These are phyloP conservation scores for Drosophila infuscata DNA, from an alignment of 2,888 invertebrate genomes.

Conservation along the genomic window DNA sequence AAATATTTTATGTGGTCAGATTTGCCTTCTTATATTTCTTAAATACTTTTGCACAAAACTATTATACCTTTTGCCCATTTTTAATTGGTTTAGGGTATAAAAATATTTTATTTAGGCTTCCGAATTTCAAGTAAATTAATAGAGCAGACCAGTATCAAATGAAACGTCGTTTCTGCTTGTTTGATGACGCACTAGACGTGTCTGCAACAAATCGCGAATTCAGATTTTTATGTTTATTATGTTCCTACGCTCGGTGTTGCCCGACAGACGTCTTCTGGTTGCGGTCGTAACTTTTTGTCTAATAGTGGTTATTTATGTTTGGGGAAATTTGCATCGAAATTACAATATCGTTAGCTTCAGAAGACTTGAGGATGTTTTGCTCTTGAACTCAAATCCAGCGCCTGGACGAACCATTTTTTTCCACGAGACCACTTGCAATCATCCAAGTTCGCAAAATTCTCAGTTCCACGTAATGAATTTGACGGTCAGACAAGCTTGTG, in stretches of 20 bases:
- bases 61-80: too few relatives aligned
- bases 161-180: neutral
- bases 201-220: neutral
- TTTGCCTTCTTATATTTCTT: too few relatives aligned
- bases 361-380: constrained; percentile 74
- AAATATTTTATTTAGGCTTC: too few relatives aligned
- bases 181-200: neutral
- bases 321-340: neutral
- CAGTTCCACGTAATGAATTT: constrained; percentile 60
- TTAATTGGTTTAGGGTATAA: too few relatives aligned
- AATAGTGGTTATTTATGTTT: neutral
- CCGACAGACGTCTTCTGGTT: neutral
- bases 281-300: neutral
- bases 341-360: neutral
- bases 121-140: too few relatives aligned
- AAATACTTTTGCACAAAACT: too few relatives aligned
- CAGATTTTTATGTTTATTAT: neutral
- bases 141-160: neutral
- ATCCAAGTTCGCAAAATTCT: neutral
- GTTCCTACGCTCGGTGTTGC: neutral
- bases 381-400: constrained; percentile 70
- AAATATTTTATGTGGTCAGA: too few relatives aligned
- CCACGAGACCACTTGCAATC: constrained; percentile 83
- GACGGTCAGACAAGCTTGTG: constrained; percentile 83
- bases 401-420: constrained; percentile 83